Evolutionary conservation across 2,797 vertebrate species (phyloP).

Genomic region (Myripristis jacobus): DNA sequence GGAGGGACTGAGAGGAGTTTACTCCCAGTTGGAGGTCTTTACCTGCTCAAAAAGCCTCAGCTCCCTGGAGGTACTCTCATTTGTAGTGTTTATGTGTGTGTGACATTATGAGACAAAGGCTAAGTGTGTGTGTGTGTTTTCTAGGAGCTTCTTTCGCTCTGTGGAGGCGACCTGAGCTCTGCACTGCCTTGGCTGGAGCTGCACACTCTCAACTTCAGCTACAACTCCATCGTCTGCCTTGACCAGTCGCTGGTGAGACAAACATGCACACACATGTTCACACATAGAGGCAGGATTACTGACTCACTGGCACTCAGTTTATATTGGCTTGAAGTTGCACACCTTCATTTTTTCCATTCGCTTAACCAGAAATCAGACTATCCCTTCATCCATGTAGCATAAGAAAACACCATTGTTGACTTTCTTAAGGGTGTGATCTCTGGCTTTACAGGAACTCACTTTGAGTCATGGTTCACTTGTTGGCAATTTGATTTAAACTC

Average conservation of each 20-base stretch:
- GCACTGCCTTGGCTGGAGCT: conserved; percentile 96
- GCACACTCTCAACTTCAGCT: conserved; percentile 95
- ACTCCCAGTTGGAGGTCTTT: conserved; percentile 94
- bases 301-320: background rate
- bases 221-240: conserved; percentile 89
- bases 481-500: too few species aligned
- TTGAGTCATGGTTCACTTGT: too few species aligned
- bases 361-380: too few species aligned
- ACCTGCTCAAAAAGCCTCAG: conserved; percentile 91
- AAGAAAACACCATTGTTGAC: too few species aligned
- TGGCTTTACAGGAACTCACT: too few species aligned
- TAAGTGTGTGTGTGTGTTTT: background rate
- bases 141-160: conserved; percentile 94
- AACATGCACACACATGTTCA: background rate
- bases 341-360: background rate
- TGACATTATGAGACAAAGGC: background rate
- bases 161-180: conserved; percentile 95
- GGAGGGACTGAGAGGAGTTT: conserved; percentile 90
- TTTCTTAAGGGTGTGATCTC: too few species aligned
- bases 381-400: too few species aligned
- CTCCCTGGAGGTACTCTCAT: conserved; percentile 87
- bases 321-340: background rate
- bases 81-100: background rate
- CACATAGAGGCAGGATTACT: background rate
- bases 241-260: conserved; percentile 92